phyloP scores from a whole-genome alignment of 2,888 invertebrate species.

The Thecocarcelia acutangulata region DNA sequence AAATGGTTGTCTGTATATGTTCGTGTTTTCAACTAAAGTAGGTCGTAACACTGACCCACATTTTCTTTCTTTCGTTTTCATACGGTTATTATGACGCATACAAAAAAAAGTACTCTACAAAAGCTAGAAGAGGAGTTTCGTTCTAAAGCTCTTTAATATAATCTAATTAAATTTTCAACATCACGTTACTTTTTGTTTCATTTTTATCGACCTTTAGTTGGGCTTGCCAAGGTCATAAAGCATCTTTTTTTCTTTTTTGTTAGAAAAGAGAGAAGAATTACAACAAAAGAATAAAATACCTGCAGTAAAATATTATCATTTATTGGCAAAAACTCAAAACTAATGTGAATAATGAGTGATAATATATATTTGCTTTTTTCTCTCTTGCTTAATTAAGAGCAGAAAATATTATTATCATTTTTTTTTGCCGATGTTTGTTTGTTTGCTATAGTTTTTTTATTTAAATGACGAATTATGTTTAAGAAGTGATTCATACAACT shows the following conservation, averaged over 20 bases:
- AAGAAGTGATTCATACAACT: slow-evolving; percentile 12
- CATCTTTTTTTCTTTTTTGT: slow-evolving; percentile 17
- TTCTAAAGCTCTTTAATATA: slow-evolving; percentile 39
- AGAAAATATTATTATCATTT: not conserved
- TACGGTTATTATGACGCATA: slow-evolving; percentile 53
- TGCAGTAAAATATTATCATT: slow-evolving; percentile 32
- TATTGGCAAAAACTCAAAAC: slow-evolving; percentile 59
- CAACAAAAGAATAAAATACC: slow-evolving; percentile 24
- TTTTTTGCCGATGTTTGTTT: not conserved
- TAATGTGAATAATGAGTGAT: slow-evolving; percentile 38
- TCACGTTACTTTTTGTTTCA: not conserved
- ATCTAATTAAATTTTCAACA: slow-evolving; percentile 18
- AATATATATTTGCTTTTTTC: not conserved
- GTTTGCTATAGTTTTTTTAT: not conserved
- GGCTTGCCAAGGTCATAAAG: slow-evolving; percentile 43
- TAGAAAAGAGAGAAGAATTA: not conserved
- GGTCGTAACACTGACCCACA: slow-evolving; percentile 64
- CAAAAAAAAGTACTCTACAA: slow-evolving; percentile 7
- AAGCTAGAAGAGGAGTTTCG: slow-evolving; percentile 5
- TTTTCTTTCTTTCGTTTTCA: slow-evolving; percentile 34
- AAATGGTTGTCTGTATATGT: slow-evolving; percentile 6
- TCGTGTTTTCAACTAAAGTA: slow-evolving; percentile 46
- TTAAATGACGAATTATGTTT: not conserved
- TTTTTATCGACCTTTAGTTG: slow-evolving; percentile 46
- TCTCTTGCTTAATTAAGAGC: slow-evolving; percentile 1